Percentiles rank a stretch among this genome's conserved stretches.
Conservation (phyloP, 2,113 vertebrate species). For the Myodes glareolus region DNA sequence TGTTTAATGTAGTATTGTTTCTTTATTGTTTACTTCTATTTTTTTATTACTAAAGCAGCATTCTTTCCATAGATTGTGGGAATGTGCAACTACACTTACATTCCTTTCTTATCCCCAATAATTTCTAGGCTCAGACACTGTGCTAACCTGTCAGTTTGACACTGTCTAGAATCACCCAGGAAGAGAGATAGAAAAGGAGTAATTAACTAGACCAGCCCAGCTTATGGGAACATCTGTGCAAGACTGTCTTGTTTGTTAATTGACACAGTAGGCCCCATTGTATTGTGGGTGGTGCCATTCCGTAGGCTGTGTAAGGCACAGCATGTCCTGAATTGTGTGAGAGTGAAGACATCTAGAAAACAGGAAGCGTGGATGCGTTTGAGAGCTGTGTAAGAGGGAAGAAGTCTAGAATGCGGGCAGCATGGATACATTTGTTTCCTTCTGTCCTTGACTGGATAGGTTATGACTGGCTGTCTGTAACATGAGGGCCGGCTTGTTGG, state of each 20-base stretch:
- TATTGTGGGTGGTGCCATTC: background rate
- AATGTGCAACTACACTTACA: background rate
- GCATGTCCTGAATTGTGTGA: background rate
- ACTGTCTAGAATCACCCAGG: background rate
- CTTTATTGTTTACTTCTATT: background rate
- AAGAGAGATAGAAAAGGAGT: background rate
- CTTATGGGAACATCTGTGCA: background rate
- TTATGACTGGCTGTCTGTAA: too few species aligned
- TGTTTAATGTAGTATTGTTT: background rate
- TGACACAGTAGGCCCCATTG: background rate
- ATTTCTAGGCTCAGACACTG: background rate
- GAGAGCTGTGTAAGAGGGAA: background rate
- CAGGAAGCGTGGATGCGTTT: too few species aligned
- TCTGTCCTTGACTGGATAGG: background rate
- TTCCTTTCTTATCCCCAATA: background rate
- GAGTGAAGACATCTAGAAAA: background rate
- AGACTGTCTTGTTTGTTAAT: background rate
- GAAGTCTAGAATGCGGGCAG: background rate
- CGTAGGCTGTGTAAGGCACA: background rate
- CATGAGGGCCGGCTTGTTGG: too few species aligned
- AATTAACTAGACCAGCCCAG: background rate
- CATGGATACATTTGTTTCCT: too few species aligned
- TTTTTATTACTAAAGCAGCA: background rate
- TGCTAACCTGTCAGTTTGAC: background rate
- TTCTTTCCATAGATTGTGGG: background rate